Conservation (phyloP, 2,797 vertebrate genomes). For the Pelobates cultripes region DNA sequence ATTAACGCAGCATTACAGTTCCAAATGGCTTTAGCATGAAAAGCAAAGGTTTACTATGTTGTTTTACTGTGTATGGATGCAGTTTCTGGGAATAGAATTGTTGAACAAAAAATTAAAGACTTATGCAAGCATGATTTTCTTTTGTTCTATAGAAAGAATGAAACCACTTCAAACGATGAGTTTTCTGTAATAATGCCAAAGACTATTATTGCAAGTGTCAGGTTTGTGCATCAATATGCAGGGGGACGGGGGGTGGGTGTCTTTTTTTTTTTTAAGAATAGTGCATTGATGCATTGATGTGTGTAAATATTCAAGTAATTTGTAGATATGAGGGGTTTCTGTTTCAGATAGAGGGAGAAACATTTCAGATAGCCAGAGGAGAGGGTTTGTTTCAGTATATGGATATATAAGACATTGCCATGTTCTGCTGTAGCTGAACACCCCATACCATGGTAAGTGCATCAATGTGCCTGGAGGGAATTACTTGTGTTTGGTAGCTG, state of each 20-base stretch:
- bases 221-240: neutral
- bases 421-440: no score
- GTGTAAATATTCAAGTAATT: neutral
- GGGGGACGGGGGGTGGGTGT: neutral
- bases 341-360: neutral
- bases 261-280: neutral
- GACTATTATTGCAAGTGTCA: neutral
- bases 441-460: no score
- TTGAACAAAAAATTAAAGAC: neutral
- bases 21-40: neutral
- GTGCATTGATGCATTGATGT: neutral
- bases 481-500: no score
- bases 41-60: neutral
- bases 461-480: no score
- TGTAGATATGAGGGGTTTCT: constrained; percentile 2
- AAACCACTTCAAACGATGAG: neutral
- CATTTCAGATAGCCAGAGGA: no score
- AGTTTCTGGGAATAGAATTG: neutral
- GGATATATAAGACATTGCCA: neutral
- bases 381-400: no score
- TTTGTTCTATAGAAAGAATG: neutral
- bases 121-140: neutral
- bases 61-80: neutral
- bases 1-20: no score
- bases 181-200: neutral